Base-by-base conservation (phyloP, 2,113 vertebrate genomes). In the Alligator mississippiensis region DNA sequence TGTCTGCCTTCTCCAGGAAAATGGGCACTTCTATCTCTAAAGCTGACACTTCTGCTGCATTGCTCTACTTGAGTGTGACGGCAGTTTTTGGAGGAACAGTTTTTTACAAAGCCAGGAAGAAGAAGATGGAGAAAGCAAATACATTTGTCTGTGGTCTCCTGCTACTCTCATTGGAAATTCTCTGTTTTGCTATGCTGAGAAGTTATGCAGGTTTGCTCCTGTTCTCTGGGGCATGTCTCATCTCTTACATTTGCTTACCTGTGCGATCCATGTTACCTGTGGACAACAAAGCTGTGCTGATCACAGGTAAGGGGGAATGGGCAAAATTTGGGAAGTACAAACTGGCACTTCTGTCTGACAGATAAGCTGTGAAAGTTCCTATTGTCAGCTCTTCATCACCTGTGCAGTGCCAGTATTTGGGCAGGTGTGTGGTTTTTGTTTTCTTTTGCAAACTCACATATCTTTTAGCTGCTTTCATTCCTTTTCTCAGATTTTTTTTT, bases 231-330 rank as follows among this genome's bases (percentile, higher is more conserved):
- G 12, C 13, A 0, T 97, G 97, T 19, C 84, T 97, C 1, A 0
- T 95, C 5, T 60, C 78, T n/a, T 95, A 30, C 0, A 1, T 1
- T 15, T 89, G 5, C 80, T 86, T 91, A 66, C 83, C 96, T 1
- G 25, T 60, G 34, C n/a, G 82, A 24, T 87, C n/a, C 0, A 63
- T 97, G 85, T 91, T 98, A 87, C 96, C 98, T 1, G 96, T 97
- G 94, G 87, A 93, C 0, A 90, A 74, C 77, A 98, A 97, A 93
- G 96, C 97, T 0, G 97, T 98, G 63, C 91, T 98, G 60, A 91
- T 98, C 96, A 98, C 98, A 98, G 98, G 98, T 98, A 97, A 98
- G 98, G 4, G 0, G 68, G 68, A 7, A 13, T 1, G 11, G 6
- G 1, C 0, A 3, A 1, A 0, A 61, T 57, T 11, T 0, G 5